Conservation (phyloP, 2,797 vertebrate species). For the Smutsia gigantea region DNA sequence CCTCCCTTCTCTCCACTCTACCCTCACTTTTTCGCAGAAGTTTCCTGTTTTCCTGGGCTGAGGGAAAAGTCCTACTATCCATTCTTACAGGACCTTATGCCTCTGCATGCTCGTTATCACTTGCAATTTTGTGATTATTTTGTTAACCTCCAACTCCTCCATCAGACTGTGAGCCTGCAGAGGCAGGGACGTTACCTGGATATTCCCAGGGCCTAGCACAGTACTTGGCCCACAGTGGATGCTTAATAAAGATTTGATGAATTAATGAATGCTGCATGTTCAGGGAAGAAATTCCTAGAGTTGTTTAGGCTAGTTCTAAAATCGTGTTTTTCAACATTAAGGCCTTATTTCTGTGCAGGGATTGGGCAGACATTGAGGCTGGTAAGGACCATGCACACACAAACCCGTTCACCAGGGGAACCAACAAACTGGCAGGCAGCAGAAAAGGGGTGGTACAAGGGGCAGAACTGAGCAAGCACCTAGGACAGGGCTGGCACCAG, state of each 20-base stretch:
- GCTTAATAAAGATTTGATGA: constrained; percentile 39
- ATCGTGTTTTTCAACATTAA: constrained; percentile 25
- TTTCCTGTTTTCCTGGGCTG: not conserved
- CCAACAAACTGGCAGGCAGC: constrained; percentile 17
- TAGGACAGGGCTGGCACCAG: not conserved
- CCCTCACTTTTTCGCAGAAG: not conserved
- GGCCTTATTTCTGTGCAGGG: not conserved
- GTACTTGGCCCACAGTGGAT: not conserved
- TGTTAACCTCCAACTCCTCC: not conserved
- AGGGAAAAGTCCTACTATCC: not conserved
- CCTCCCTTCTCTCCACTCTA: not conserved
- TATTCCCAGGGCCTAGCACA: not conserved
- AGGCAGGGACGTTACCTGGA: not conserved
- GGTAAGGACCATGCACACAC: constrained; percentile 28
- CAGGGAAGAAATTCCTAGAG: constrained; percentile 31
- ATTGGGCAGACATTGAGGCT: not conserved
- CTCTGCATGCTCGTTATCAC: not conserved
- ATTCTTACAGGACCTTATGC: not conserved
- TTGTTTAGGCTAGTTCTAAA: constrained; percentile 22
- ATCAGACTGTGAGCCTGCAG: not conserved
- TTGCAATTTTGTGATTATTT: not conserved
- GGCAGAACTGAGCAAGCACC: not conserved
- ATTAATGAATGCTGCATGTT: not conserved
- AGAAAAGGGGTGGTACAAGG: not conserved
- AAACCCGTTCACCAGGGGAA: constrained; percentile 19